Evolutionary conservation across 2,797 vertebrate species (phyloP), one percentile per base, ranked within the genome.

Genomic region (Catharus ustulatus): DNA sequence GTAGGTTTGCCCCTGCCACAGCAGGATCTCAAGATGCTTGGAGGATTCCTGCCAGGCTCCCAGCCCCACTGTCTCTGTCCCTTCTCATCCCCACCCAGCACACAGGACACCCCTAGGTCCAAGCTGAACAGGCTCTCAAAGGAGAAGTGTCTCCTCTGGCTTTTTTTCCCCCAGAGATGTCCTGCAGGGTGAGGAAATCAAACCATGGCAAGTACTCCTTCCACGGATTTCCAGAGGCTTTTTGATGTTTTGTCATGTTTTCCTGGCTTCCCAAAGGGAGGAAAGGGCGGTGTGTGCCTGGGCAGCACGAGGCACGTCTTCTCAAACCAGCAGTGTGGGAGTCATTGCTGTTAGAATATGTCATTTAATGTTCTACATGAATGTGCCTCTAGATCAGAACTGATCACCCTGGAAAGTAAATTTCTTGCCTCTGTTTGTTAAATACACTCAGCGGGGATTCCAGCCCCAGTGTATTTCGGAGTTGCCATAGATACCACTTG

Each of bases 381-480:
- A 9, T 14, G 1, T 5, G 27, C 27, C 40, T 77, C 52, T 86
- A 45, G 45, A 89, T 38, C 46, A 34, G 51, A 74, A 38, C 27
- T 27, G 55, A 55, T 59, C 74, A 16, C 20, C 6, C n/a, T 32
- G 71, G 42, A 51, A 84, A 74, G 32, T 87, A 69, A 91, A n/a
- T 23, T 74, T 88, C 45, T 94, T 40, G 19, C 38, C 21, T 85
- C 42, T 87, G 13, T 95, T 80, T 96, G 34, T 86, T 88, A 85
- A 77, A 87, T 32, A 94, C 55, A 67, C 69, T n/a, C 97, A 99
- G 99, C 99, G 92, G 99, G 99, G 93, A 99, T 99, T 89, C 99
- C 99, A 63, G 99, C 99, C 51, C 99, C 99, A 0, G 98, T 99
- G 67, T 99, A 99, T 95, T 99, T 99, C 75, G 99, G 99, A 87